phyloP scores from a whole-genome alignment of 2,888 invertebrate species.

The Ditula angustiorana region DNA sequence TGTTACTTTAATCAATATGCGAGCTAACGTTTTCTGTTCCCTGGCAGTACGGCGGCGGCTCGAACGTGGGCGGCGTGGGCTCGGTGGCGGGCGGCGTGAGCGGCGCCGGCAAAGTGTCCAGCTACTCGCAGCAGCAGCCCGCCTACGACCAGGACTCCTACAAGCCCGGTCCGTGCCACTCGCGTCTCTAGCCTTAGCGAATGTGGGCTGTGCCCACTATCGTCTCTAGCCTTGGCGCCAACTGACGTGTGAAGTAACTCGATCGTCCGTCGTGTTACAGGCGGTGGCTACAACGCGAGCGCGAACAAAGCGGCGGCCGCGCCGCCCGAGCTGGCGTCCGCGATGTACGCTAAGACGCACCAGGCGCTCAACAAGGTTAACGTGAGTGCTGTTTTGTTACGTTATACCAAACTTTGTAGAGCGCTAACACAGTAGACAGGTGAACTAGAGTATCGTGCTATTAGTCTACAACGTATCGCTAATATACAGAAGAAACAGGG shows the following conservation, averaged over 20 bases:
- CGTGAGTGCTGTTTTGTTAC: conserved; percentile 86
- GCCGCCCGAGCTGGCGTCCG: conserved; percentile 90
- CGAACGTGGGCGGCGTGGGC: conserved; percentile 67
- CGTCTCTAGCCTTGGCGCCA: no score
- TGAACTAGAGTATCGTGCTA: no score
- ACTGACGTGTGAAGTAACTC: neutral
- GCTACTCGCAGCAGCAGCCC: conserved; percentile 72
- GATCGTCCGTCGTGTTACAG: conserved; percentile 45
- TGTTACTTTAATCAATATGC: no score
- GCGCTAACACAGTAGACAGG: no score
- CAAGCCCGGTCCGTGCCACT: conserved; percentile 61
- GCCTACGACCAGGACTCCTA: conserved; percentile 79
- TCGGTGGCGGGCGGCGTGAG: conserved; percentile 70
- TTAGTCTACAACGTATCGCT: no score
- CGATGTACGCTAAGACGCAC: conserved; percentile 95
- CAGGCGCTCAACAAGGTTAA: conserved; percentile 96
- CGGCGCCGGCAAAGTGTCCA: conserved; percentile 67
- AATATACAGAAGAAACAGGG: neutral
- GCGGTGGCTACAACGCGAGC: conserved; percentile 66
- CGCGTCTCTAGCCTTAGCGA: neutral
- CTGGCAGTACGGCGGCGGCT: conserved; percentile 73
- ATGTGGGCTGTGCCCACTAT: neutral
- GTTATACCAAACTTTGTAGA: neutral
- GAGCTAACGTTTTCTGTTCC: conserved; percentile 16
- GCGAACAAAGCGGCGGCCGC: conserved; percentile 71